Percentiles rank a stretch among this genome's conserved stretches.
Evolutionary conservation across 2,113 vertebrate species (phyloP).

Genomic region (Scolopax mira): DNA sequence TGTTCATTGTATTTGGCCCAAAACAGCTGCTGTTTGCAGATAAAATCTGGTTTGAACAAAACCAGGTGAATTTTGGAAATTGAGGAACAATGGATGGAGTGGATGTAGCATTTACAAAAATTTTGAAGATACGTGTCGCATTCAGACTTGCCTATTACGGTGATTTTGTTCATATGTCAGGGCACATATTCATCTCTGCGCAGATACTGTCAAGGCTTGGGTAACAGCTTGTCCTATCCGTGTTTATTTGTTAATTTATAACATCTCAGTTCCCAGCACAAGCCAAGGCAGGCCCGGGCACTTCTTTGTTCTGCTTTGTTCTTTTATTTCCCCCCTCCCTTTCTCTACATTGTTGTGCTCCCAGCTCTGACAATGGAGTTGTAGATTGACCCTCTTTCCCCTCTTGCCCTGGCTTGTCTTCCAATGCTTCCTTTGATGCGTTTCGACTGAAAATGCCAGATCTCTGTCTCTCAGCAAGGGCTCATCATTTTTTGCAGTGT

Average conservation of each 20-base stretch:
- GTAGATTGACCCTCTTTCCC: conserved; percentile 2
- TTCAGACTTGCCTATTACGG: background rate
- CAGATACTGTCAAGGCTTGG: background rate
- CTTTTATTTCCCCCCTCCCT: background rate
- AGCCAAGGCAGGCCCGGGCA: background rate
- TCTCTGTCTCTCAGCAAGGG: conserved; percentile 4
- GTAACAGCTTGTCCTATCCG: background rate
- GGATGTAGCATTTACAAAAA: background rate
- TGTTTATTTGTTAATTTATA: conserved; percentile 55
- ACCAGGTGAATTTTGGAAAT: conserved; percentile 35
- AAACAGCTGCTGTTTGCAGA: conserved; percentile 34
- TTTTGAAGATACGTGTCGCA: background rate
- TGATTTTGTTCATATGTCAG: conserved; percentile 33
- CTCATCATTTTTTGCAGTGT: background rate
- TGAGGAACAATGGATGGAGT: background rate
- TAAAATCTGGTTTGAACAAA: conserved; percentile 45
- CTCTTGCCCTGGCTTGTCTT: conserved; percentile 14
- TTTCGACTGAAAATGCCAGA: conserved; percentile 14
- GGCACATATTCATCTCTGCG: background rate
- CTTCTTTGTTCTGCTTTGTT: conserved; percentile 17
- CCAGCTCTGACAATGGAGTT: background rate
- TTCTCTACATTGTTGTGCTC: background rate
- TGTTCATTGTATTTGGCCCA: conserved; percentile 12
- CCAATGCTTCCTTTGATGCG: background rate
- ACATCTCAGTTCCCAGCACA: background rate